Evolutionary conservation across 2,888 invertebrate species (phyloP).

Genomic region (Epinotia ramella): DNA sequence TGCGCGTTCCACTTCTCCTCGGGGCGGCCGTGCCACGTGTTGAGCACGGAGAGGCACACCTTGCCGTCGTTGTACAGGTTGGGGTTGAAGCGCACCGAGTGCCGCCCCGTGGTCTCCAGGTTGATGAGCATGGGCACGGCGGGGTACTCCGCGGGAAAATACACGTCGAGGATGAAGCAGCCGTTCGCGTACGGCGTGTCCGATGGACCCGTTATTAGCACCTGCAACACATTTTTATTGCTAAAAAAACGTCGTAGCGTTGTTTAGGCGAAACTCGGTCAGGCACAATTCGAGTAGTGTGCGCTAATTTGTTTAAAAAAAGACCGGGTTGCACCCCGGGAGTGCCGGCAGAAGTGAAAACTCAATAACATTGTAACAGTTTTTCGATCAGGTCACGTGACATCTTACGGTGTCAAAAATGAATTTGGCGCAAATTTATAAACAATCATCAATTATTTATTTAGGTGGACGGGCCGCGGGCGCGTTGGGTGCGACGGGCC

Average conservation of each 20-base stretch:
- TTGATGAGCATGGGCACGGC: constrained; percentile 95
- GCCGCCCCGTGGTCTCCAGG: constrained; percentile 95
- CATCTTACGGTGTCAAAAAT: too few species aligned
- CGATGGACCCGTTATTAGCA: constrained; percentile 95
- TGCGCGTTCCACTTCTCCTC: constrained; percentile 99
- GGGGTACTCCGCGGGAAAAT: constrained; percentile 94
- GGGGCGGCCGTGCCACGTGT: constrained; percentile 98
- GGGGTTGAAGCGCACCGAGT: constrained; percentile 96
- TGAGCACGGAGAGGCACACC: constrained; percentile 95
- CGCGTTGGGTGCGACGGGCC: too few species aligned
- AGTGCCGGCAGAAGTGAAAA: too few species aligned
- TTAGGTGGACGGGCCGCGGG: too few species aligned
- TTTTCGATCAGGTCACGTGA: too few species aligned
- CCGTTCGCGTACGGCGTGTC: constrained; percentile 97
- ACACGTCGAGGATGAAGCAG: constrained; percentile 96
- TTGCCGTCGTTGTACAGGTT: constrained; percentile 98
- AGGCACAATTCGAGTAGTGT: too few species aligned
- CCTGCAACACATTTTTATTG: constrained; percentile 75
- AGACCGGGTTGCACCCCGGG: too few species aligned
- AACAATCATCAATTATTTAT: too few species aligned
- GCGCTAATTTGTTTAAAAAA: too few species aligned
- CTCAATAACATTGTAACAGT: too few species aligned
- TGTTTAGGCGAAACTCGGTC: too few species aligned
- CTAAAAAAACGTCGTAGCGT: neutral
- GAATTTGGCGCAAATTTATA: too few species aligned